Evolutionary conservation across 2,797 vertebrate species (phyloP), one percentile per base, ranked within the genome.

Genomic region (Gymnocypris eckloni): DNA sequence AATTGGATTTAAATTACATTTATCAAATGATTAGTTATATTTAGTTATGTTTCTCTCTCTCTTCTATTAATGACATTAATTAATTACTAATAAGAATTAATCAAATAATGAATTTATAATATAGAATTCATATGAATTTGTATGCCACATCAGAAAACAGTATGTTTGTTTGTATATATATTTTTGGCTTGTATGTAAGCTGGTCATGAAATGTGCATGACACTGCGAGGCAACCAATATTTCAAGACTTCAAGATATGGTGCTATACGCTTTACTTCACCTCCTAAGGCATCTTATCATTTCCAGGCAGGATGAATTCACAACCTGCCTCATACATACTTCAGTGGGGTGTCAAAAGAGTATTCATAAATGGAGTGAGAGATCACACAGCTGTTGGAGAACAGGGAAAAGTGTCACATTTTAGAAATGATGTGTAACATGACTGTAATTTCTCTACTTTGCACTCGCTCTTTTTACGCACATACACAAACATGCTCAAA

Each of bases 381-480:
- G 84, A 79, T 79, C 81, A 86, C 39, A 81, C 84, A 33, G 22
- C 75, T 20, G 75, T 64, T 45, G 50, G 25, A 71, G 52, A 85
- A 45, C 37, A 9, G n/a, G 41, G 4, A 33, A 20, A 71, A 28
- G 48, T 48, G 22, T 15, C 77, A 64, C 41, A n/a, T 72, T 80
- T 61, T 48, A 61, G 67, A 85, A 80, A 79, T 61, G 41, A 85
- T 73, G 54, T 81, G 77, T 43, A 37, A 70, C 84, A 85, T 80
- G 84, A 85, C 50, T 85, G 83, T 85, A 6, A 84, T 84, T 70
- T 78, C 75, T 78, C 64, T 83, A 10, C 71, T 70, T 77, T 77
- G 15, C 59, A 4, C 59, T 48, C 1, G 4, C 15, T 48, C n/a
- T 28, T 20, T 72, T 79, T 82, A 20, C 33, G 22, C 10, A 61